These are phyloP conservation scores for Chlorops oryzae DNA, from an alignment of 1,140 invertebrate genomes.

Conservation along the genomic window DNA sequence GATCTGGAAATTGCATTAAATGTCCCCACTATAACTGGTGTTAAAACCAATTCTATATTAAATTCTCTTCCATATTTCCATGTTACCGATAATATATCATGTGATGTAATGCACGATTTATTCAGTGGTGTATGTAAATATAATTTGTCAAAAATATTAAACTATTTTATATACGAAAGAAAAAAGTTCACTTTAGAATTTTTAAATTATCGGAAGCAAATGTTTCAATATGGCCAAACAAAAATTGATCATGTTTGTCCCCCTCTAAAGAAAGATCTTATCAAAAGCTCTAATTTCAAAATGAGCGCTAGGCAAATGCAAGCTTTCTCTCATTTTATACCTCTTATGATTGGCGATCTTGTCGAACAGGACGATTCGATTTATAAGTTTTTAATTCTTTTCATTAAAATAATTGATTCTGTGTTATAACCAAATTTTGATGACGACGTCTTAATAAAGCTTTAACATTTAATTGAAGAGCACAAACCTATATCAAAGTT, in stretches of 20 bases:
- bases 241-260: constrained; percentile 4
- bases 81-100: too few relatives aligned
- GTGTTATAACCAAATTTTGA: too few relatives aligned
- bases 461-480: too few relatives aligned
- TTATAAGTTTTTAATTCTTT: constrained; percentile 7
- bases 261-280: constrained; percentile 2
- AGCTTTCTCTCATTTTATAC: neutral
- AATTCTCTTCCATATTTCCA: constrained; percentile 1
- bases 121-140: constrained; percentile 4
- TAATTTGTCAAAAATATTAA: constrained; percentile 6
- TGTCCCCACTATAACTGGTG: too few relatives aligned
- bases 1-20: too few relatives aligned
- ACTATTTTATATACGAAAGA: constrained; percentile 6
- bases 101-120: too few relatives aligned
- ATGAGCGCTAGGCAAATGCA: constrained; percentile 6
- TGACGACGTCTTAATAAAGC: too few relatives aligned
- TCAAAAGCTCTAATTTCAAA: constrained; percentile 1
- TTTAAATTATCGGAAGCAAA: constrained; percentile 8
- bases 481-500: too few relatives aligned
- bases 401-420: constrained; percentile 3
- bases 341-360: constrained; percentile 4
- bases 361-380: neutral
- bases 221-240: constrained; percentile 3
- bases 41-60: neutral
- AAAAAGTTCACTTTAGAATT: constrained; percentile 2